A percentile compares a stretch with the other conserved stretches of the same genome.
phyloP scores from a whole-genome alignment of 2,888 invertebrate genomes.

The Dynastes hyllus region DNA sequence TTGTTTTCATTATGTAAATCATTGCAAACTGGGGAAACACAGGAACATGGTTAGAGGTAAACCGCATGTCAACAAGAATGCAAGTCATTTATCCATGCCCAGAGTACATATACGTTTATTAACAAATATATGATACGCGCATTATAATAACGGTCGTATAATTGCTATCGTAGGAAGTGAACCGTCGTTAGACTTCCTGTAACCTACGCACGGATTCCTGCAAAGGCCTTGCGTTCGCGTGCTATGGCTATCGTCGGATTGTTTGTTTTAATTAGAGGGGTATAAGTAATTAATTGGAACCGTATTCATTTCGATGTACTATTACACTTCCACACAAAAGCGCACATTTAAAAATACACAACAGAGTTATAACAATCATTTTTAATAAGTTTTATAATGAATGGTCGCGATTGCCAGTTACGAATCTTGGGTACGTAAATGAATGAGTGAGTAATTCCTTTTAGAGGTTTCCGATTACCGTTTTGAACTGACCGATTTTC shows the following conservation, averaged over 20 bases:
- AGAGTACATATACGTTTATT: no score
- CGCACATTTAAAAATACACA: background rate
- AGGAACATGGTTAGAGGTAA: background rate
- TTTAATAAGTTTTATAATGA: constrained; percentile 9
- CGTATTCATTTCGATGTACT: background rate
- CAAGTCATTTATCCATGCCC: background rate
- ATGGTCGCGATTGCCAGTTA: constrained; percentile 10
- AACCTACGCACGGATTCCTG: constrained; percentile 48
- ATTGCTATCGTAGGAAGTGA: constrained; percentile 50
- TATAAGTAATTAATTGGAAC: constrained; percentile 34
- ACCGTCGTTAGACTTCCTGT: constrained; percentile 48
- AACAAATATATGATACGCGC: constrained; percentile 1
- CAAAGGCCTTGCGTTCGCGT: constrained; percentile 39
- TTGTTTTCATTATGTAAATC: no score
- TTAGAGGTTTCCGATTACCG: constrained; percentile 26
- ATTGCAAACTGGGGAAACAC: no score
- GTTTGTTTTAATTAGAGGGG: constrained; percentile 48
- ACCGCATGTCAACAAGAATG: background rate
- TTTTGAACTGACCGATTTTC: constrained; percentile 35
- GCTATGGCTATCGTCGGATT: constrained; percentile 22
- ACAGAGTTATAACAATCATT: background rate
- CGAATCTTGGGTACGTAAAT: background rate
- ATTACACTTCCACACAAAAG: background rate
- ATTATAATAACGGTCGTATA: constrained; percentile 28
- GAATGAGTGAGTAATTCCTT: constrained; percentile 35